These are phyloP conservation scores for Adrianichthys oophorus DNA, from an alignment of 2,797 vertebrate species.

Conservation along the genomic window DNA sequence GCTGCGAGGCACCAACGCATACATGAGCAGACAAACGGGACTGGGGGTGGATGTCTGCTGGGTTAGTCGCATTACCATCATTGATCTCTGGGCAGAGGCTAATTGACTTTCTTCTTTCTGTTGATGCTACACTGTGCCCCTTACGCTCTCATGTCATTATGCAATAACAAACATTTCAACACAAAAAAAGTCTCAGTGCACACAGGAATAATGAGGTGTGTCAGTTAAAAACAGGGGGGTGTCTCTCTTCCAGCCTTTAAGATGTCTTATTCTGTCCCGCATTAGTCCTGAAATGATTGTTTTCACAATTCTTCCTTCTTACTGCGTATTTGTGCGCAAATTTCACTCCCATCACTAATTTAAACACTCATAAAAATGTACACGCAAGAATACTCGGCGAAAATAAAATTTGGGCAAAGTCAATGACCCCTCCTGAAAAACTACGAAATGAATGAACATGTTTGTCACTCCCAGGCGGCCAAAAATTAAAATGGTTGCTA, in stretches of 20 bases:
- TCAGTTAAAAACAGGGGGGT: conserved; percentile 63
- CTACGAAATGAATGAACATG: no score
- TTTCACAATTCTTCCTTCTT: not conserved
- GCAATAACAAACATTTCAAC: conserved; percentile 27
- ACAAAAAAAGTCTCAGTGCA: conserved; percentile 20
- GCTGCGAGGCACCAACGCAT: conserved; percentile 33
- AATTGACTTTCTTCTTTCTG: conserved; percentile 79
- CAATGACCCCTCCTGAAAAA: no score
- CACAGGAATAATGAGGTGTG: conserved; percentile 72
- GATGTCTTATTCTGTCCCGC: conserved; percentile 58
- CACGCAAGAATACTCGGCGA: no score
- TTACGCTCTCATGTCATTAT: conserved; percentile 58
- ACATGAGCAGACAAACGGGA: conserved; percentile 51
- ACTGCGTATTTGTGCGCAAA: no score
- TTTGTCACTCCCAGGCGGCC: no score
- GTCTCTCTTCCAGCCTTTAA: conserved; percentile 29
- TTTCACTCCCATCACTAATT: no score
- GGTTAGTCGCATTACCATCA: conserved; percentile 77
- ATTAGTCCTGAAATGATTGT: conserved; percentile 40
- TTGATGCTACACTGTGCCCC: conserved; percentile 61
- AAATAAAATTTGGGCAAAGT: no score
- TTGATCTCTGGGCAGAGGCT: conserved; percentile 74
- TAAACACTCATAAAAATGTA: no score
- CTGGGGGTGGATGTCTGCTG: conserved; percentile 25
- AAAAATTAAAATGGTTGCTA: no score